Evolutionary conservation across 2,797 vertebrate species (phyloP).

Genomic region (Falco columbarius): DNA sequence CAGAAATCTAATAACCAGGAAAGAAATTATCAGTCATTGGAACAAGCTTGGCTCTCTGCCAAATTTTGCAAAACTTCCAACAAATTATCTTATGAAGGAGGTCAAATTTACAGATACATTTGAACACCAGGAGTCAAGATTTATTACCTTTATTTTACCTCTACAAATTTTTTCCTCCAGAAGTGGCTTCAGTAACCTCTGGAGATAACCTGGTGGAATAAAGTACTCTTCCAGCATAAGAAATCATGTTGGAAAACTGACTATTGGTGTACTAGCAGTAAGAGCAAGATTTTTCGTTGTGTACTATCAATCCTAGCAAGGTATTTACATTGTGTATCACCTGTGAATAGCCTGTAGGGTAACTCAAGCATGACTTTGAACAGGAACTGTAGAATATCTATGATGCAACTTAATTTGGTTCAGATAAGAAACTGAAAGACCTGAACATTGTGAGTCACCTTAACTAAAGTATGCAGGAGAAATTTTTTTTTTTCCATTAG

Average conservation of each 20-base stretch:
- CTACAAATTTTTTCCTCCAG: neutral
- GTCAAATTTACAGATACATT: neutral
- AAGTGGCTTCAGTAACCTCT: neutral
- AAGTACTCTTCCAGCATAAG: neutral
- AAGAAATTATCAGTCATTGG: slow-evolving; percentile 12
- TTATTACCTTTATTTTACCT: neutral
- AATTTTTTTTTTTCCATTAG: neutral
- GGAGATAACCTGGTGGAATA: neutral
- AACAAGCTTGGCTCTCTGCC: neutral
- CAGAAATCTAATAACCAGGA: slow-evolving; percentile 35
- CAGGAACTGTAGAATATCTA: neutral
- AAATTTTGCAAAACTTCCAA: neutral
- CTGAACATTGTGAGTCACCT: neutral
- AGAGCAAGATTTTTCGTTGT: neutral
- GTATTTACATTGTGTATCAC: neutral
- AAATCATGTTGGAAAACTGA: neutral
- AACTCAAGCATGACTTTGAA: neutral
- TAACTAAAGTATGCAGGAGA: neutral
- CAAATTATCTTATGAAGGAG: neutral
- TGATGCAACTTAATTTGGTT: neutral
- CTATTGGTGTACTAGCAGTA: neutral
- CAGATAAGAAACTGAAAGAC: neutral
- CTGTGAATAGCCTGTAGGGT: neutral
- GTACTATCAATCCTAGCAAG: neutral
- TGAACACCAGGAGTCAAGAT: neutral